phyloP scores from a whole-genome alignment of 2,888 invertebrate genomes.

The Rapana venosa region DNA sequence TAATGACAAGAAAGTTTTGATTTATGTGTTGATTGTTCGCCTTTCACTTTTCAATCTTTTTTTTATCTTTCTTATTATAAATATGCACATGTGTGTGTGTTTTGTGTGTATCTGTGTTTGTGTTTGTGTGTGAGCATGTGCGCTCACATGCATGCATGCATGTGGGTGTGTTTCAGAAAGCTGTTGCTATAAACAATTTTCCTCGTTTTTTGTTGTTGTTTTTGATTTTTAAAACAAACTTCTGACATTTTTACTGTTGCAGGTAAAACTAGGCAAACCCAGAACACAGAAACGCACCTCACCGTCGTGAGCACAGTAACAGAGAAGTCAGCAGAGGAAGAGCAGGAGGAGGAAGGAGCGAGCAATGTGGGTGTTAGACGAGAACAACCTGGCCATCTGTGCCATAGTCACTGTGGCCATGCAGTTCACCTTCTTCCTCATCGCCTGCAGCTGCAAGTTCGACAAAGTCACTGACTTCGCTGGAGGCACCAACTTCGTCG shows the following conservation, averaged over 20 bases:
- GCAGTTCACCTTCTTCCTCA: conserved; percentile 91
- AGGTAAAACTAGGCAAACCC: background rate
- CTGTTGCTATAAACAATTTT: background rate
- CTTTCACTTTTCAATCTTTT: background rate
- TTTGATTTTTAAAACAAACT: background rate
- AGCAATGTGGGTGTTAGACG: conserved; percentile 56
- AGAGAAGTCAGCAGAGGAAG: background rate
- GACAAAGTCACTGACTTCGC: conserved; percentile 96
- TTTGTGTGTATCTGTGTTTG: no score
- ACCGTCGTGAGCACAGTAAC: background rate
- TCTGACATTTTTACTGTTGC: background rate
- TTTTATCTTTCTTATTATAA: background rate
- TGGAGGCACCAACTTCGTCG: conserved; percentile 94
- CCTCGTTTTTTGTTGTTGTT: background rate
- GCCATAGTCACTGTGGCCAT: conserved; percentile 71
- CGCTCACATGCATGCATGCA: no score
- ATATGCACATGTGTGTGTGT: background rate
- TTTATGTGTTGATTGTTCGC: background rate
- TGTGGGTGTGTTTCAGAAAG: background rate
- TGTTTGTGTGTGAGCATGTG: background rate
- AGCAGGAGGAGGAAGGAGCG: background rate
- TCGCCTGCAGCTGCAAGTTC: conserved; percentile 87
- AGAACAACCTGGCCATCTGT: conserved; percentile 71
- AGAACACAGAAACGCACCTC: background rate
- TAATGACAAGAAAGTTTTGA: background rate